Evolutionary conservation across 2,113 vertebrate species (phyloP), one percentile per base, ranked within the genome.

Genomic region (Canis aureus): DNA sequence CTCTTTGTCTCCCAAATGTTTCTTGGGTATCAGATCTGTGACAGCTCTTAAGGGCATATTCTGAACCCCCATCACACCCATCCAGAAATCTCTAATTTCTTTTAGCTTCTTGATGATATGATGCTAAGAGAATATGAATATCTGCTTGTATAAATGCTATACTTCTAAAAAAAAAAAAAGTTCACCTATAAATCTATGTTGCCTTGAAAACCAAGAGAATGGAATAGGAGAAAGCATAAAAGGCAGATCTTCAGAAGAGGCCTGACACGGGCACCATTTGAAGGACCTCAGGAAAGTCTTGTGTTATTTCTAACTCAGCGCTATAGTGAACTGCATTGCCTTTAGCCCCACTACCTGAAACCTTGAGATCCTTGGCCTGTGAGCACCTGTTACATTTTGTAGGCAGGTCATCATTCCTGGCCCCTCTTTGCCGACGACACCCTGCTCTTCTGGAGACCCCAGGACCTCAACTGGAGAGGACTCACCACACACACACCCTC

Each of bases 231-330:
- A 91, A 71, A 4, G 27, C 27, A n/a, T 51, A 64, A 60, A 91
- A 95, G 35, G 49, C 53, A 67, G 8, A 20, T 38, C 74, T 57
- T 89, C 78, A 13, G 57, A 89, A 66, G 13, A 38, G 25, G 8
- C 38, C 55, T 69, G 32, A 27, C 22, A 78, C 7, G 32, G 49
- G 6, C 53, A 19, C 16, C 13, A 9, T 22, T 43, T 38, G 57
- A 49, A 95, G 64, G 80, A 22, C 19, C 4, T 43, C 19, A 6
- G 25, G 55, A 29, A 53, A 13, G 13, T 49, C 49, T 69, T 29
- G 8, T 0, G 5, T 13, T 23, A 11, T 1, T 0, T 22, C 32
- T n/a, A 78, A 23, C 8, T 3, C 59, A 12, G 43, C 1, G 73
- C 62, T 38, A 0, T 2, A 51, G 2, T 7, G 78, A 89, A 57